Conservation (phyloP, 2,888 invertebrate genomes). For the Hyppa rectilinea region DNA sequence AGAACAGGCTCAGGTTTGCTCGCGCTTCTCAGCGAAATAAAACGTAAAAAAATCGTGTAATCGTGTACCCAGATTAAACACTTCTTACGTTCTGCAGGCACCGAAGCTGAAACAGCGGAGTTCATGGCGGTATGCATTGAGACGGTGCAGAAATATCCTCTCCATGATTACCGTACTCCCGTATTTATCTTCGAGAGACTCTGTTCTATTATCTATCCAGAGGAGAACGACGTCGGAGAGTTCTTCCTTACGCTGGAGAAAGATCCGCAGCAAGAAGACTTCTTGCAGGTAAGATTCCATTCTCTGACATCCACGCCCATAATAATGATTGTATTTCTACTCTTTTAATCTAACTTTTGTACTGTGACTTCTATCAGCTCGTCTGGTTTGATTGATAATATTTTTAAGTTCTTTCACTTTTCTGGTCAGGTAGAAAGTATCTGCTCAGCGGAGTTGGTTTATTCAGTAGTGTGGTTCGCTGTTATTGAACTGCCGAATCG, state of each 20-base stretch:
- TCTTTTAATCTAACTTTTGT: neutral
- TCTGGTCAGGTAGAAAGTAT: neutral
- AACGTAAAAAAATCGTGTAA: too few species aligned
- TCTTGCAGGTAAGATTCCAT: slow-evolving; percentile 93
- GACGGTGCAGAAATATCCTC: slow-evolving; percentile 97
- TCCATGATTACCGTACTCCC: slow-evolving; percentile 98
- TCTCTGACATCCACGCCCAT: neutral
- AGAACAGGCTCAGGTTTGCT: too few species aligned
- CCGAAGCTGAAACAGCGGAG: slow-evolving; percentile 98
- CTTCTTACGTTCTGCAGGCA: slow-evolving; percentile 90
- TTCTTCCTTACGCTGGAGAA: slow-evolving; percentile 99
- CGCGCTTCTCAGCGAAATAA: too few species aligned
- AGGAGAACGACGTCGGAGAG: slow-evolving; percentile 99
- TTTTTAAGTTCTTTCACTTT: neutral
- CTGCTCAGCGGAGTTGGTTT: neutral
- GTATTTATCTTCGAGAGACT: slow-evolving; percentile 99
- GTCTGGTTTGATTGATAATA: neutral
- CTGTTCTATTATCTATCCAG: slow-evolving; percentile 99
- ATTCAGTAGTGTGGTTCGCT: neutral
- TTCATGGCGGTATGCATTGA: slow-evolving; percentile 99
- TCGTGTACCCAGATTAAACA: too few species aligned
- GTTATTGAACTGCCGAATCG: neutral
- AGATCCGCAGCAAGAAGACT: slow-evolving; percentile 99
- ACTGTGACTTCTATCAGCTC: neutral
- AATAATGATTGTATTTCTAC: neutral